These are phyloP conservation scores for Strigamia crassipes DNA, from an alignment of 2,888 invertebrate genomes.

Conservation along the genomic window DNA sequence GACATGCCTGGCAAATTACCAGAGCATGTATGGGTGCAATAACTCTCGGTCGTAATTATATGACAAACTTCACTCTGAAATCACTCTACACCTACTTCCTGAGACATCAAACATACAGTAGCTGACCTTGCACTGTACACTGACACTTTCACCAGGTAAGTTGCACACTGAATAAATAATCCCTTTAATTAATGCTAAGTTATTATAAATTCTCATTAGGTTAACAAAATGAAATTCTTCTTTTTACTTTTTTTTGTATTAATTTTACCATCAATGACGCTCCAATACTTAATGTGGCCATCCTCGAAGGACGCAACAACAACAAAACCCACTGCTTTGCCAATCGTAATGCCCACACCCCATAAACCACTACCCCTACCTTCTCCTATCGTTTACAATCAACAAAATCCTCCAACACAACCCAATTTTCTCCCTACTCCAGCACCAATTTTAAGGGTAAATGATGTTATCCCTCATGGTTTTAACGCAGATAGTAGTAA, in stretches of 20 bases:
- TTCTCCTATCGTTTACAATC: background rate
- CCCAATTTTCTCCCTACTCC: too few relatives aligned
- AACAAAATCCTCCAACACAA: background rate
- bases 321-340: background rate
- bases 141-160: background rate
- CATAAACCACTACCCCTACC: background rate
- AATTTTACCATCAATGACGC: background rate
- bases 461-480: background rate
- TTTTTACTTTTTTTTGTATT: background rate
- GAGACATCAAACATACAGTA: background rate
- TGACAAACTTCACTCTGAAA: background rate
- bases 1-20: background rate
- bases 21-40: conserved; percentile 5
- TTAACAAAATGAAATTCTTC: background rate
- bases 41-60: background rate
- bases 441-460: background rate
- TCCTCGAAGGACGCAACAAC: background rate
- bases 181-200: background rate
- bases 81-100: conserved; percentile 17
- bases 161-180: background rate
- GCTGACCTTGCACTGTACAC: conserved; percentile 7
- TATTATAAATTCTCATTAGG: background rate
- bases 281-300: background rate
- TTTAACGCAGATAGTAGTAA: background rate
- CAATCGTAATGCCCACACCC: background rate